Evolutionary conservation across 2,797 vertebrate species (phyloP), one percentile per base, ranked within the genome.

Genomic region (Lutjanus campechanus): DNA sequence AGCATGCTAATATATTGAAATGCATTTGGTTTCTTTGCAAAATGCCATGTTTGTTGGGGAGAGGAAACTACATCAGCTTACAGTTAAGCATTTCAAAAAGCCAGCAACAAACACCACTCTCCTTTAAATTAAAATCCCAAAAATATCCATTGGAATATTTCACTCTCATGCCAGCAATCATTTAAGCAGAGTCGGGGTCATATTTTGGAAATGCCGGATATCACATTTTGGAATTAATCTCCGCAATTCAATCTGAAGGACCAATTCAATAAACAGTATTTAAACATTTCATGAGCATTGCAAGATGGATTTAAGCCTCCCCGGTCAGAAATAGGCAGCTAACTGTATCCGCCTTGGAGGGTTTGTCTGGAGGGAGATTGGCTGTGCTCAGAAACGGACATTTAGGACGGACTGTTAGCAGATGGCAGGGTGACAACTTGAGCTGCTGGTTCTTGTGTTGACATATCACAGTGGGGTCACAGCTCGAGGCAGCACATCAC

Each of bases 371-470:
- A 77, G 64, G 64, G 53, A 71, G 69, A 70, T 61, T 41, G 82
- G 73, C 62, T 59, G 64, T 44, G 56, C 70, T 89, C 79, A 7
- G 69, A 88, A 89, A 89, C 1, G 43, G 56, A 82, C 79, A 87
- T 90, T 88, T 88, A 87, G 83, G 78, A 77, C 22, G 44, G 79
- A 76, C 64, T 58, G 83, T 70, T 82, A 91, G 76, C 92, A 93
- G 91, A 94, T 90, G 88, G 84, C 85, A 79, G 73, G 77, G 90
- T 90, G 90, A 91, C 88, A 90, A 89, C 86, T 84, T 73, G 84
- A 93, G 85, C 87, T 76, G 73, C 85, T 78, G 76, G 77, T 91
- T 87, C 76, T 79, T 63, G 65, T 86, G 91, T 76, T 89, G 91
- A 90, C 90, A 82, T 85, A 82, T 90, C 80, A 77, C 84, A 87